Base-by-base conservation (phyloP, 2,113 vertebrate genomes). In the Zosterops borbonicus region DNA sequence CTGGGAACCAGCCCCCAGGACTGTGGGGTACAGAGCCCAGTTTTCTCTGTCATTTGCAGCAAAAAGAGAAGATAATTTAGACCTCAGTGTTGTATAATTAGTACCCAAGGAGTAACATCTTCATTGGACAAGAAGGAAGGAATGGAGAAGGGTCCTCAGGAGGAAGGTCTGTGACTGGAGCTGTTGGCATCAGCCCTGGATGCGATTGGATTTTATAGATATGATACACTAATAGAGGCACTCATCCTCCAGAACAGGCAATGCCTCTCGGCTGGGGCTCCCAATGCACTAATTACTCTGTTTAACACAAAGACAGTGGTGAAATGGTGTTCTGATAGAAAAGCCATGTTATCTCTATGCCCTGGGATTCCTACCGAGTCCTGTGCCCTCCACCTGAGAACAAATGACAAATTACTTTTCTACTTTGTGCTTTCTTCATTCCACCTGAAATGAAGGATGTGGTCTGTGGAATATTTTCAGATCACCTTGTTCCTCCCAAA, bases 201-300 rank as follows among this genome's bases (percentile, higher is more conserved):
- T 70, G 73, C 9, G 16, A 17, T 25, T 79, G 87, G 58, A 29
- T 95, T 96, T 91, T 23, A 35, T 12, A 76, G 87, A 89, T 84
- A 73, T 1, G 78, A 46, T 29, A 3, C 73, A 58, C 9, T 33
- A 82, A 56, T 2, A 60, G 86, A 92, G 64, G 24, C 83, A 6
- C 74, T 81, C 46, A 24, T 67, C 76, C 83, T 80, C 41, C 44
- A 56, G 69, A 14, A 68, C 56, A 42, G 31, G 37, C 73, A 50
- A 14, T 15, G 64, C 50, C 59, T 62, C 63, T 46, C 29, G 75
- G 79, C 67, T 89, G 73, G 76, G 91, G 73, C 64, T 96, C 96
- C 91, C 96, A 94, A 87, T 84, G 18, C 89, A 93, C 87, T 96
- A 92, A 89, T 97, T 91, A 83, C 89, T 82, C 69, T 84, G 42